A percentile compares a stretch with the other conserved stretches of the same genome.
Conservation (phyloP, 2,797 vertebrate genomes). For the Clarias pachynema region DNA sequence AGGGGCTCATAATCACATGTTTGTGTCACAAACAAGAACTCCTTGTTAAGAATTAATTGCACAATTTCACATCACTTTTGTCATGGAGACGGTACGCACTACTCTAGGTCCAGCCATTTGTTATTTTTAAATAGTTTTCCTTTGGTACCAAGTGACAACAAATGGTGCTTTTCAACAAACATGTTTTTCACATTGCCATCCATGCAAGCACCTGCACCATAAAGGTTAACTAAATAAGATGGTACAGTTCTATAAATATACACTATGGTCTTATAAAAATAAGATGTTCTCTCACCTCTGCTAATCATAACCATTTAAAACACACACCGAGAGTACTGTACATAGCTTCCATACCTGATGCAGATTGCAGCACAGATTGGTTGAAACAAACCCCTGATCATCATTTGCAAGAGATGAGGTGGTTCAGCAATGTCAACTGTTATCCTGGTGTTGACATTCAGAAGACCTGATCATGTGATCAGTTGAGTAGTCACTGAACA, state of each 20-base stretch:
- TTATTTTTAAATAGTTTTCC: background rate
- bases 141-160: background rate
- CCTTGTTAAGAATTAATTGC: background rate
- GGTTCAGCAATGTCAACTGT: background rate
- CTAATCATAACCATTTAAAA: background rate
- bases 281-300: background rate
- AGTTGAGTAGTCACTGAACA: background rate
- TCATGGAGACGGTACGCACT: background rate
- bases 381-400: background rate
- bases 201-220: background rate
- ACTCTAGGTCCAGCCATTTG: background rate
- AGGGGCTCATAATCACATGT: background rate
- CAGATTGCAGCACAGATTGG: background rate
- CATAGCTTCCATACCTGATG: background rate
- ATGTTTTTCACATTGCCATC: background rate
- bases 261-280: background rate
- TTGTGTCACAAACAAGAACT: slow-evolving; percentile 4
- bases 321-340: background rate
- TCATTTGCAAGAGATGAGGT: background rate
- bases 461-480: background rate
- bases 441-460: background rate
- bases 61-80: background rate
- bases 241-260: background rate
- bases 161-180: background rate
- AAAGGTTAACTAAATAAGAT: background rate